phyloP scores from a whole-genome alignment of 2,888 invertebrate genomes.

The Drosophila engyochracea region DNA sequence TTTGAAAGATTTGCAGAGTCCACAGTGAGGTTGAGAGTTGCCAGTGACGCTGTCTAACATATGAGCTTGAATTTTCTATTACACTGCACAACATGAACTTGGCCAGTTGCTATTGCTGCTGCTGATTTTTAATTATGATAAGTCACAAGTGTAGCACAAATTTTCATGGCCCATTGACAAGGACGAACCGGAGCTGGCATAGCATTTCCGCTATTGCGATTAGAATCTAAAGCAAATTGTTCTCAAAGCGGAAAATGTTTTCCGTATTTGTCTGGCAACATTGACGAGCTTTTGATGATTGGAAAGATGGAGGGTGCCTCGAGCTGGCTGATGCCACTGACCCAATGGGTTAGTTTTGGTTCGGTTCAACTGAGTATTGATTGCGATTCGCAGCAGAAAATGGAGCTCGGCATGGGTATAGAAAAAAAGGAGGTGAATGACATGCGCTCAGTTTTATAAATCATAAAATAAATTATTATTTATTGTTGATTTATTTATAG shows the following conservation, averaged over 20 bases:
- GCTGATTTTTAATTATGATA: constrained; percentile 77
- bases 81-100: constrained; percentile 64
- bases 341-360: constrained; percentile 70
- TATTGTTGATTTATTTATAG: neutral
- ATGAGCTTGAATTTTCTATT: constrained; percentile 16
- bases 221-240: constrained; percentile 72
- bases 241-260: constrained; percentile 61
- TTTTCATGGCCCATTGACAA: constrained; percentile 55
- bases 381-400: constrained; percentile 9
- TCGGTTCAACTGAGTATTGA: constrained; percentile 47
- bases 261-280: constrained; percentile 66
- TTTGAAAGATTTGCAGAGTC: constrained; percentile 54
- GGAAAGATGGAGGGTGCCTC: constrained; percentile 4
- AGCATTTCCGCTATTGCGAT: constrained; percentile 69
- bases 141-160: constrained; percentile 45
- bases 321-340: constrained; percentile 66
- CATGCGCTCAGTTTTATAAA: neutral
- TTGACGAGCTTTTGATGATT: constrained; percentile 54
- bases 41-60: constrained; percentile 51
- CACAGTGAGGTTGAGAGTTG: constrained; percentile 10
- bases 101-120: constrained; percentile 46
- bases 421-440: neutral
- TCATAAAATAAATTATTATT: neutral
- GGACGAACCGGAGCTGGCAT: constrained; percentile 5
- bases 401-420: neutral